phyloP scores from a whole-genome alignment of 2,888 invertebrate species.

The Ernsta delagoae region DNA sequence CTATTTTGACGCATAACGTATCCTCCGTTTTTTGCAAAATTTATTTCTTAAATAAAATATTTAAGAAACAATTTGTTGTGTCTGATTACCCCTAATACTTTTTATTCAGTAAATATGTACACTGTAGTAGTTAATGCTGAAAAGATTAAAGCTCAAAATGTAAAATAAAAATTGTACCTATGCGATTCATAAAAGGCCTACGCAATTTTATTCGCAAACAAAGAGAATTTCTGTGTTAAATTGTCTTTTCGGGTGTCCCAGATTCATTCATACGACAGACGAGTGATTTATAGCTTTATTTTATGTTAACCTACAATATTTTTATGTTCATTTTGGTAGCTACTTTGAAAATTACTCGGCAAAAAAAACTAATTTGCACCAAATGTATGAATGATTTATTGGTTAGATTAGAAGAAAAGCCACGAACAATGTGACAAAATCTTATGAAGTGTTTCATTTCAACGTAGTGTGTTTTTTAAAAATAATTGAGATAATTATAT shows the following conservation, averaged over 20 bases:
- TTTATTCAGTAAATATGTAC: no score
- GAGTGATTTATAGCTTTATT: slow-evolving; percentile 20
- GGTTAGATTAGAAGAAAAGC: no score
- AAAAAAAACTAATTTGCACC: background rate
- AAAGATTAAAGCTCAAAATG: background rate
- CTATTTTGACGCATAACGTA: no score
- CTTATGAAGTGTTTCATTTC: no score
- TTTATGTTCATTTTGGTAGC: background rate
- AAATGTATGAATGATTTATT: no score
- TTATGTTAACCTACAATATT: background rate
- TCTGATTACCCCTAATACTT: no score
- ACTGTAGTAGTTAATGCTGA: background rate
- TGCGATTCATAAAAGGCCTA: background rate
- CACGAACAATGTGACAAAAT: no score
- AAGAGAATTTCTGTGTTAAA: slow-evolving; percentile 18
- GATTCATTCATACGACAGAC: slow-evolving; percentile 15
- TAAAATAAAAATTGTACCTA: background rate
- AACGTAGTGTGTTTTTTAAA: no score
- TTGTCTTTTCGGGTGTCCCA: slow-evolving; percentile 24
- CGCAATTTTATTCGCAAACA: slow-evolving; percentile 3
- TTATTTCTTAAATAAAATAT: no score
- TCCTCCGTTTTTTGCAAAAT: no score
- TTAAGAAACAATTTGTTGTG: no score
- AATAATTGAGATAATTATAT: no score
- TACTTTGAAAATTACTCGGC: background rate